These are phyloP conservation scores for Hypsopygia costalis DNA, from an alignment of 2,888 invertebrate species.

Conservation along the genomic window DNA sequence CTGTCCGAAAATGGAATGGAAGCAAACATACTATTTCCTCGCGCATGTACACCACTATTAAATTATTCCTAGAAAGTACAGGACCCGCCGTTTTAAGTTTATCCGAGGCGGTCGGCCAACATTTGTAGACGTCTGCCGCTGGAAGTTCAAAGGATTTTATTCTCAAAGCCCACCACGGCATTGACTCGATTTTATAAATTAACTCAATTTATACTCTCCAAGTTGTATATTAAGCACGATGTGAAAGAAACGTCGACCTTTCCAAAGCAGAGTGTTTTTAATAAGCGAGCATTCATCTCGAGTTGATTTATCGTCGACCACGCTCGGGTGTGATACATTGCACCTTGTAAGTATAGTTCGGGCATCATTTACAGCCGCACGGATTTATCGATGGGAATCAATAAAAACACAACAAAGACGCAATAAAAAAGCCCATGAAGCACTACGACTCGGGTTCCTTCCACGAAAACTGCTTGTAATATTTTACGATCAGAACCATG, in stretches of 20 bases:
- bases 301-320: slow-evolving; percentile 49
- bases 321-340: slow-evolving; percentile 46
- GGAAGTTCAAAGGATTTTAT: slow-evolving; percentile 10
- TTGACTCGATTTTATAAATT: no score
- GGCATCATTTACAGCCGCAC: slow-evolving; percentile 34
- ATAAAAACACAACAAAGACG: slow-evolving; percentile 54
- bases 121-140: slow-evolving; percentile 6
- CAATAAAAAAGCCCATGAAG: slow-evolving; percentile 46
- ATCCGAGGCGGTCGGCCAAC: slow-evolving; percentile 9
- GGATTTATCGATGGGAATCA: slow-evolving; percentile 57
- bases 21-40: slow-evolving; percentile 66
- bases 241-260: no score
- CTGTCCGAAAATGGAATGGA: slow-evolving; percentile 58
- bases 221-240: no score
- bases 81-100: background rate
- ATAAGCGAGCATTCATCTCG: slow-evolving; percentile 41
- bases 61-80: slow-evolving; percentile 18
- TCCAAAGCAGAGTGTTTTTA: slow-evolving; percentile 24
- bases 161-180: background rate
- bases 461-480: slow-evolving; percentile 27
- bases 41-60: slow-evolving; percentile 43
- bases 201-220: no score
- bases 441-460: slow-evolving; percentile 21
- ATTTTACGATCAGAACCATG: slow-evolving; percentile 48
- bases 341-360: slow-evolving; percentile 37